phyloP scores from a whole-genome alignment of 2,797 vertebrate species.

The Halcyon smyrnensis region DNA sequence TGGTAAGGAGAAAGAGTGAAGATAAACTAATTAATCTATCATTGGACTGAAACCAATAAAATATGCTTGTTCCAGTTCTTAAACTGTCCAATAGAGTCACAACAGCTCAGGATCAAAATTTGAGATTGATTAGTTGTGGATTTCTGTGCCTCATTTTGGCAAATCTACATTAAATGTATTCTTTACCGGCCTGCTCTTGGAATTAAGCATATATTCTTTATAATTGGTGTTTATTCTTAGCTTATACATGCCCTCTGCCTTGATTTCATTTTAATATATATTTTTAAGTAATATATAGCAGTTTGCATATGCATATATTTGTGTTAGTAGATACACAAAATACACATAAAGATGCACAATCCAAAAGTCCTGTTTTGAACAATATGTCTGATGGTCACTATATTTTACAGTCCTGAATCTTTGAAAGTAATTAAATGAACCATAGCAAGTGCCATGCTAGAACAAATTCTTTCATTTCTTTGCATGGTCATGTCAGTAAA shows the following conservation, averaged over 20 bases:
- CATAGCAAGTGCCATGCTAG: not conserved
- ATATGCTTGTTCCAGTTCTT: not conserved
- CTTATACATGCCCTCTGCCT: not conserved
- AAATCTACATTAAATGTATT: not conserved
- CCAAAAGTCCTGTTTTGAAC: not conserved
- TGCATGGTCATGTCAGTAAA: not conserved
- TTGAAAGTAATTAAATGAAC: not conserved
- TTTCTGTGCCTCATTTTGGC: not conserved
- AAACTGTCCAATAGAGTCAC: not conserved
- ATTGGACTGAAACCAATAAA: not conserved
- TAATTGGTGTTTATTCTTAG: not conserved
- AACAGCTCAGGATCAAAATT: not conserved
- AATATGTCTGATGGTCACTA: not conserved
- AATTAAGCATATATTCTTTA: not conserved
- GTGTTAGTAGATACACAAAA: not conserved
- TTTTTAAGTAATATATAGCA: not conserved
- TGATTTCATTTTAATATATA: not conserved
- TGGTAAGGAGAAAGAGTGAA: not conserved
- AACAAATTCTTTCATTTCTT: not conserved
- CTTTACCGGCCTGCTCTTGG: not conserved
- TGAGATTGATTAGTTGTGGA: not conserved
- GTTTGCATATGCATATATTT: not conserved
- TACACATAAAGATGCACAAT: not conserved
- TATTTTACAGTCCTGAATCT: not conserved
- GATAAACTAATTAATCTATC: not conserved